Evolutionary conservation across 2,888 invertebrate species (phyloP).

Genomic region (Bursaphelenchus okinawaensis): DNA sequence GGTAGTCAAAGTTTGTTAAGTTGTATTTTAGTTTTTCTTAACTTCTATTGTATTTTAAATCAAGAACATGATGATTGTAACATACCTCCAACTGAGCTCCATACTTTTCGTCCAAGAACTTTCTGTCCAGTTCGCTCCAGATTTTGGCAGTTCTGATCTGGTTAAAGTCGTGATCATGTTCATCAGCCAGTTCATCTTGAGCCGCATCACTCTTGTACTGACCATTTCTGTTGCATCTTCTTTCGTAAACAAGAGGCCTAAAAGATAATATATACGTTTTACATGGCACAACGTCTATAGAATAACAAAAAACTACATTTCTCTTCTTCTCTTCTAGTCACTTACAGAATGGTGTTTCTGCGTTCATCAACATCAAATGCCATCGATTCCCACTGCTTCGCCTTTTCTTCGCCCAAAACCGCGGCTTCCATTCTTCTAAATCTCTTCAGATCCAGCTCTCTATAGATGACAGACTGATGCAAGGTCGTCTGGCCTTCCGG

Average conservation of each 20-base stretch:
- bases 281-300: too few species aligned
- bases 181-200: background rate
- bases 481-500: background rate
- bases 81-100: background rate
- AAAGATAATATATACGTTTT: background rate
- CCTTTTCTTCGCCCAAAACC: slow-evolving; percentile 5
- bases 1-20: too few species aligned
- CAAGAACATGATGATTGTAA: background rate
- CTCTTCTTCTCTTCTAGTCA: too few species aligned
- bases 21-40: too few species aligned
- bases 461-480: background rate
- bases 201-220: background rate
- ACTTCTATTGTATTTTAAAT: too few species aligned
- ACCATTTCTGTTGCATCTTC: background rate
- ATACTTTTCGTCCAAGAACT: background rate
- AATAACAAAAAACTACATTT: background rate
- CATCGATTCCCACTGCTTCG: background rate
- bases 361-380: background rate
- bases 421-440: slow-evolving; percentile 5
- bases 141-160: slow-evolving; percentile 14
- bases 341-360: background rate
- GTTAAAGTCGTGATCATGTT: background rate
- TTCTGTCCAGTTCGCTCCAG: slow-evolving; percentile 17
- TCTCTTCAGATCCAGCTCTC: slow-evolving; percentile 2
- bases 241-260: background rate